phyloP scores from a whole-genome alignment of 2,113 vertebrate genomes.

The Chamaea fasciata region DNA sequence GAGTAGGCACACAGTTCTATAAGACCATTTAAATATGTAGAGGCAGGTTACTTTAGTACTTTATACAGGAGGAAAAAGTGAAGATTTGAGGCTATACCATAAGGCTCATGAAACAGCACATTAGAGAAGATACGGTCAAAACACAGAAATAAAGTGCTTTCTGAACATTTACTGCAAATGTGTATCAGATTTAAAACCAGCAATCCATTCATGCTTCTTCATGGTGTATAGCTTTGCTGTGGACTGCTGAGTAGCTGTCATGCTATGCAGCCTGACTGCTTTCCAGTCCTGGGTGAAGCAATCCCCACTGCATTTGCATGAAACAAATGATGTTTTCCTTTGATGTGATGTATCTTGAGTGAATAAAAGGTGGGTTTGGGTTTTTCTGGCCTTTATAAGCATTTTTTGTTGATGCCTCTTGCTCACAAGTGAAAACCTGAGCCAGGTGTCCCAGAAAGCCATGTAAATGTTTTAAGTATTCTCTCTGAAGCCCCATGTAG shows the following conservation, averaged over 20 bases:
- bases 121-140: neutral
- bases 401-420: neutral
- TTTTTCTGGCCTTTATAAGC: neutral
- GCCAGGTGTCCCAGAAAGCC: neutral
- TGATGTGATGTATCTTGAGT: neutral
- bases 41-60: neutral
- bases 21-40: neutral
- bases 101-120: neutral
- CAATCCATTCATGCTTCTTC: neutral
- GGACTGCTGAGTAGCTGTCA: slow-evolving; percentile 11
- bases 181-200: slow-evolving; percentile 14
- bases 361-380: neutral
- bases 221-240: neutral
- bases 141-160: neutral
- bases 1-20: neutral
- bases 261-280: slow-evolving; percentile 28
- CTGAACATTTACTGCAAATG: neutral
- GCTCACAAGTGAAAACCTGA: neutral
- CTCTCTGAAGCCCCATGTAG: neutral
- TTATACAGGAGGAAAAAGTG: neutral
- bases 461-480: neutral
- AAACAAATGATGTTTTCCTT: neutral
- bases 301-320: slow-evolving; percentile 5
- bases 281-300: slow-evolving; percentile 28
- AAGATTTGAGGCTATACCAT: neutral